Conservation (phyloP, 2,113 vertebrate species). For the Orycteropus afer region DNA sequence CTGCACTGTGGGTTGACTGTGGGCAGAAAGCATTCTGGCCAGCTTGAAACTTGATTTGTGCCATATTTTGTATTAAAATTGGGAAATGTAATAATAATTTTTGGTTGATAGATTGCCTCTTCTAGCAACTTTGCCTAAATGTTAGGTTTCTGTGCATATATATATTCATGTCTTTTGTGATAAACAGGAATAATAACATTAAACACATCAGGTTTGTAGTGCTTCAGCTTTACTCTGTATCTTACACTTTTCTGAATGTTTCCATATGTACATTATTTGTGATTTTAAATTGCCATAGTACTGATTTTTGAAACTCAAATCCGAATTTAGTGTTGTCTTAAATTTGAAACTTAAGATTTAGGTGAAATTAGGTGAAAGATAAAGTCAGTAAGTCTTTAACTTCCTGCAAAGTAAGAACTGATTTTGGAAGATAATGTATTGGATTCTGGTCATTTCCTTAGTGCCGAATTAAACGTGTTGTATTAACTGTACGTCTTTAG, state of each 20-base stretch:
- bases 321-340: slow-evolving; percentile 21
- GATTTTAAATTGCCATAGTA: slow-evolving; percentile 9
- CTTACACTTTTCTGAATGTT: neutral
- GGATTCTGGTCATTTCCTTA: neutral
- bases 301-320: slow-evolving; percentile 8
- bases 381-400: neutral
- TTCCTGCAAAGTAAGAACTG: neutral
- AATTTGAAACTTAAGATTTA: slow-evolving; percentile 29
- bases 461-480: neutral
- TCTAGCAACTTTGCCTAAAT: neutral
- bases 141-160: neutral
- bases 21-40: neutral
- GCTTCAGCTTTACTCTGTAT: neutral
- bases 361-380: slow-evolving; percentile 49
- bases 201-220: neutral
- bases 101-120: neutral
- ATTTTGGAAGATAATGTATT: neutral
- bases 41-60: neutral
- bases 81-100: slow-evolving; percentile 10
- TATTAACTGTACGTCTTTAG: neutral
- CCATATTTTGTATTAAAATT: neutral
- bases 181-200: neutral
- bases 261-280: neutral
- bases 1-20: too few species aligned
- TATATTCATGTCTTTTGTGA: neutral